Conservation (phyloP, 2,888 invertebrate genomes). For the Hydroisotoma schaefferi region DNA sequence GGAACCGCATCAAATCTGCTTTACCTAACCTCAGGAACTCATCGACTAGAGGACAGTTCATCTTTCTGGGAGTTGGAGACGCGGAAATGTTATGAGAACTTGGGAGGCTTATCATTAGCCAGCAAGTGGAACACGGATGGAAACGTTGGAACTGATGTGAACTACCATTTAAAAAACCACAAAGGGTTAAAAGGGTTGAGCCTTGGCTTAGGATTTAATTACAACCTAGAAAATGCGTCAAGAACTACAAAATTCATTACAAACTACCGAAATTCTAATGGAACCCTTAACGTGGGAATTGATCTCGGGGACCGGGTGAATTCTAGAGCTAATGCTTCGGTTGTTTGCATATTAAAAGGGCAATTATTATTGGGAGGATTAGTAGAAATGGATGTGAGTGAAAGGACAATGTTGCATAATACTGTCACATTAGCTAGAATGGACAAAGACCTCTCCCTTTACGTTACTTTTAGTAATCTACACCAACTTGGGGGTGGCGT, state of each 20-base stretch:
- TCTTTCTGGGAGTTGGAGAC: neutral
- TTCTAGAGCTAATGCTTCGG: neutral
- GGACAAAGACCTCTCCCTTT: too few species aligned
- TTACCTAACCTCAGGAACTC: neutral
- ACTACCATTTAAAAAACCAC: neutral
- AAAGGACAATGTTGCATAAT: too few species aligned
- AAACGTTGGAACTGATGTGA: neutral
- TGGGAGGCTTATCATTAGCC: neutral
- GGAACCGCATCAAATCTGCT: neutral
- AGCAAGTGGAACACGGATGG: conserved; percentile 1
- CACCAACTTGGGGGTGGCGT: too few species aligned
- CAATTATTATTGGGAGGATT: too few species aligned
- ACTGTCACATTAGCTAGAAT: too few species aligned
- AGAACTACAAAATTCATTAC: neutral
- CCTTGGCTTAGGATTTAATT: neutral
- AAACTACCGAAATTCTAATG: neutral
- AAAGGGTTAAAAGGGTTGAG: neutral
- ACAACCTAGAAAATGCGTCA: neutral
- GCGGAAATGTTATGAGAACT: neutral
- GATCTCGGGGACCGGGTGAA: neutral
- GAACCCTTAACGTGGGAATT: neutral
- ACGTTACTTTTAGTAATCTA: too few species aligned
- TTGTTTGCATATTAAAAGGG: too few species aligned
- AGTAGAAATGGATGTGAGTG: too few species aligned
- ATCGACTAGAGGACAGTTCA: neutral